phyloP scores from a whole-genome alignment of 2,113 vertebrate genomes.

The Nothocercus nigrocapillus region DNA sequence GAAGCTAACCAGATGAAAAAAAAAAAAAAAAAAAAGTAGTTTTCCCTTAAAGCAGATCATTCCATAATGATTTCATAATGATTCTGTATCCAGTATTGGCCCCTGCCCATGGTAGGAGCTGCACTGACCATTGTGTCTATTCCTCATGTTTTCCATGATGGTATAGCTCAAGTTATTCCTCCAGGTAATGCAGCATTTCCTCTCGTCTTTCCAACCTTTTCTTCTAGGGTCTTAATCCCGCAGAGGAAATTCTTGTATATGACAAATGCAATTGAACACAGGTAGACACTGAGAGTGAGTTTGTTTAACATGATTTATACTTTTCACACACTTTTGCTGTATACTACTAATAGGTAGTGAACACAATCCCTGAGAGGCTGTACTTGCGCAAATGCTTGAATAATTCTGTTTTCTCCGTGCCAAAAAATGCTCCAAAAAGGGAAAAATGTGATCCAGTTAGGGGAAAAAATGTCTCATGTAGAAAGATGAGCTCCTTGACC shows the following conservation, averaged over 20 bases:
- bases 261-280: rapidly evolving
- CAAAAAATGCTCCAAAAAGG: not conserved
- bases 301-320: not conserved
- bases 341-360: not conserved
- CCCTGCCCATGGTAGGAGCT: not conserved
- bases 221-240: not conserved
- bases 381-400: constrained; percentile 17
- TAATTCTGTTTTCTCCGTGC: not conserved
- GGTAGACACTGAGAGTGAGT: not conserved
- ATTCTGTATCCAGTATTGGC: not conserved
- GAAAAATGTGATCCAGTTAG: constrained; percentile 5
- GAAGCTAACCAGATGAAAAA: not conserved
- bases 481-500: not conserved
- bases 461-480: not conserved
- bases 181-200: not conserved
- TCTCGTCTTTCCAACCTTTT: not conserved
- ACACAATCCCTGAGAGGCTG: not conserved
- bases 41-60: not conserved
- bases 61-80: not conserved
- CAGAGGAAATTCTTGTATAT: rapidly evolving
- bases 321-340: not conserved
- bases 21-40: not conserved
- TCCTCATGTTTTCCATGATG: not conserved
- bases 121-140: not conserved
- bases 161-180: not conserved